These are phyloP conservation scores for Microctenopoma stevenorrisi DNA, from an alignment of 2,797 vertebrate species.

Conservation along the genomic window DNA sequence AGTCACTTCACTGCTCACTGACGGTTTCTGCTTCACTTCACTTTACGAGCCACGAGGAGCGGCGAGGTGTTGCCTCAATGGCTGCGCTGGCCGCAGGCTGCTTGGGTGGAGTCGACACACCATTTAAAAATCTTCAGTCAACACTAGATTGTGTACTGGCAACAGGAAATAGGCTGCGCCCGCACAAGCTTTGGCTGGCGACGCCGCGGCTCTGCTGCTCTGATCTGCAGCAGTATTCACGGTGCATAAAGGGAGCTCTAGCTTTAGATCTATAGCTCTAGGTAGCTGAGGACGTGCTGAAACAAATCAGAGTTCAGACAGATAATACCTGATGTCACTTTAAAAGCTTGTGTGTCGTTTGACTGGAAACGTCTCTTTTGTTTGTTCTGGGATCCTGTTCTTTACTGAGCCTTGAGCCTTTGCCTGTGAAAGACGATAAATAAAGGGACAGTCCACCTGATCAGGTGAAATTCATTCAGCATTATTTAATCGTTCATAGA, in stretches of 20 bases:
- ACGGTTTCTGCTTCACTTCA: not conserved
- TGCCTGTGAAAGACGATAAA: too few species aligned
- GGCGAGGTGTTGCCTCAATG: not conserved
- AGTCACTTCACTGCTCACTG: not conserved
- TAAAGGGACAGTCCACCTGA: too few species aligned
- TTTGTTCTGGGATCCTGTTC: too few species aligned
- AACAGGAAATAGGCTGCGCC: slow-evolving; percentile 32
- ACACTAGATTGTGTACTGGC: slow-evolving; percentile 22
- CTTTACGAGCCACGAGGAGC: not conserved
- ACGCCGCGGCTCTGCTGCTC: not conserved
- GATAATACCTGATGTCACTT: too few species aligned
- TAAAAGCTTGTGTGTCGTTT: too few species aligned
- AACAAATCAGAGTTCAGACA: not conserved
- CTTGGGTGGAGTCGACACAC: slow-evolving; percentile 1
- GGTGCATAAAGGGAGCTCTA: too few species aligned
- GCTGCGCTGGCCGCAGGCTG: not conserved
- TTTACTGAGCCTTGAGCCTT: too few species aligned
- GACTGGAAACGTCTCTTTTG: too few species aligned
- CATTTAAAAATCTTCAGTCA: slow-evolving; percentile 26
- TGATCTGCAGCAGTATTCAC: not conserved
- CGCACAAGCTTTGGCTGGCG: not conserved
- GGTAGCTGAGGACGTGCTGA: not conserved
- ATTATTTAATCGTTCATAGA: too few species aligned
- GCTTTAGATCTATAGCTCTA: not conserved
- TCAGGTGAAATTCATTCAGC: too few species aligned